Base-by-base conservation (phyloP, 2,797 vertebrate species). In the Hemitrygon akajei region DNA sequence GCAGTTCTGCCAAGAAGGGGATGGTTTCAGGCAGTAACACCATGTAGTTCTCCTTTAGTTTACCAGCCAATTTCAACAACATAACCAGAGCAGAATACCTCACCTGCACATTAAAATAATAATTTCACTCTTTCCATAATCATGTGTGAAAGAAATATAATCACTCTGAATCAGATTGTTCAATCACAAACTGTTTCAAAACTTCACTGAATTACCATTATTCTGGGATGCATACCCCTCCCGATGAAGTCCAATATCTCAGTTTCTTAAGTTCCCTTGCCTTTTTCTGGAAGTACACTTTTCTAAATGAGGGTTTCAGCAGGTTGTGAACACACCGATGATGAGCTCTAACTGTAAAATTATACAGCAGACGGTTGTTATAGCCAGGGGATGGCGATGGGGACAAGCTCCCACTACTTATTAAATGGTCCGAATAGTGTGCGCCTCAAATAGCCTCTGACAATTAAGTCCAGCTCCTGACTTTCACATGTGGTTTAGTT, bases 1-100 rank as follows among this genome's bases (percentile, higher is more conserved):
- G 99, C 69, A 99, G 95, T 69, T 99, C 99, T 12, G 99, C 98
- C 96, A 99, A 96, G 97, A 99, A 99, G 0, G 98, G 98, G 95
- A 99, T 97, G 94, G 98, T 98, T 95, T 99, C 99, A 0, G 99
- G 99, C 6, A 99, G 97, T 75, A 99, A 96, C 30, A 98, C 96
- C 94, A 98, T 95, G 94, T 99, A 99, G 96, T 98, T 99, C 95
- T 99, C 98, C 95, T 96, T 98, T 37, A 99, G 97, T 94, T 97
- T 98, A 63, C 97, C 95, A 0, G 98, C 98, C 95, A 99, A 93
- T 95, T 98, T 97, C 95, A 97, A 94, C 94, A 99, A 94, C 95
- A 98, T 94, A 87, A 98, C 93, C 93, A 99, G 96, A 84, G 99
- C 96, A 20, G 98, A 98, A 96, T 98, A 98, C 25, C 98, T 97